Evolutionary conservation across 2,888 invertebrate genomes (phyloP), one percentile per base, ranked within the genome.

Genomic region (Gonocerus acuteangulatus): DNA sequence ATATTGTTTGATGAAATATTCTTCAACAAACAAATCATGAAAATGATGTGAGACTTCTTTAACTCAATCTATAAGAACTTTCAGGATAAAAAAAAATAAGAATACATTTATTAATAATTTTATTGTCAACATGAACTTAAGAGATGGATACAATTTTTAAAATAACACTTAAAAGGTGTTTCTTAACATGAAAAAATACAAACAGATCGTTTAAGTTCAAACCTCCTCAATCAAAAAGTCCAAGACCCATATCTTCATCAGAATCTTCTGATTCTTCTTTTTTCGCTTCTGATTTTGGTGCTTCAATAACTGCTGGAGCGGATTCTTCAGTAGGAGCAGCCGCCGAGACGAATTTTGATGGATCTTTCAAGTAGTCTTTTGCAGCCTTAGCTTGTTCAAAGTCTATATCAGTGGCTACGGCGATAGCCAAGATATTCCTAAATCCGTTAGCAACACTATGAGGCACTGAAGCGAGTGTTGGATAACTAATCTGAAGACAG

Each of bases 171-270:
- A n/a, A n/a, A n/a, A n/a, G n/a, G n/a, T n/a, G n/a, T n/a, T n/a
- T n/a, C n/a, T n/a, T n/a, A n/a, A n/a, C n/a, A n/a, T n/a, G n/a
- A n/a, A n/a, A n/a, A n/a, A n/a, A n/a, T n/a, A n/a, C n/a, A n/a
- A n/a, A n/a, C n/a, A n/a, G n/a, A n/a, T n/a, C n/a, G n/a, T n/a
- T n/a, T n/a, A n/a, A n/a, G n/a, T n/a, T n/a, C n/a, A n/a, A n/a
- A 13, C 4, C 39, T 13, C 15, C 39, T 56, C 19, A 90, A 76
- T 90, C 90, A 73, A 91, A 91, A 16, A 91, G 85, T 76, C 94
- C 95, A 77, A 96, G 93, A 75, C 96, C 95, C 94, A 96, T 94
- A 76, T 95, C 95, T 76, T 95, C 95, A 71, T 95, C 95, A 71
- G 92, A 92, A 67, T 93, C 92, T 72, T 91, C 90, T 2, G 84